A percentile compares a stretch with the other conserved stretches of the same genome.
These are phyloP conservation scores for Drosophila picticornis DNA, from an alignment of 2,888 invertebrate species.

Conservation along the genomic window DNA sequence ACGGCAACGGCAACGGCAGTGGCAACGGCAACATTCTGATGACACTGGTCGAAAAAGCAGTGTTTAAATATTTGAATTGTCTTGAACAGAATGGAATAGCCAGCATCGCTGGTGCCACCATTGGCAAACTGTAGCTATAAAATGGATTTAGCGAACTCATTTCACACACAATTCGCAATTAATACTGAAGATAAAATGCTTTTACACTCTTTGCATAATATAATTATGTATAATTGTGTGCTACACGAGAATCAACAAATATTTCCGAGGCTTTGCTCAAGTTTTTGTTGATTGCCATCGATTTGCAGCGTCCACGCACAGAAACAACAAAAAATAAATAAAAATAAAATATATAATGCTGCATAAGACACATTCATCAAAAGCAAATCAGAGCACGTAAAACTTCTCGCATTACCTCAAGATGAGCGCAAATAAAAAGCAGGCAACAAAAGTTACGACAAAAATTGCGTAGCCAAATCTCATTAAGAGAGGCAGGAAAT, in stretches of 20 bases:
- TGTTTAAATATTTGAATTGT: neutral
- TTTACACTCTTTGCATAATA: neutral
- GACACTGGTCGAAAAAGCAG: slow-evolving; percentile 21
- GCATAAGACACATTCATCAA: slow-evolving; percentile 61
- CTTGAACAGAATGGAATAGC: neutral
- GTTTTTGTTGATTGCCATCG: slow-evolving; percentile 33
- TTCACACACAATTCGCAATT: neutral
- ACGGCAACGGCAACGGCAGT: slow-evolving; percentile 8
- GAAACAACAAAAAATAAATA: neutral
- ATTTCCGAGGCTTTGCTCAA: neutral
- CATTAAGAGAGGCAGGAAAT: slow-evolving; percentile 67
- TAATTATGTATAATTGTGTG: neutral
- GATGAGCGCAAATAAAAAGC: slow-evolving; percentile 71
- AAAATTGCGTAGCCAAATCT: slow-evolving; percentile 63
- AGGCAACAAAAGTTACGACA: slow-evolving; percentile 47
- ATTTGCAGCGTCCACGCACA: slow-evolving; percentile 6
- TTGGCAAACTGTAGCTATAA: neutral
- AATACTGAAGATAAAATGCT: neutral
- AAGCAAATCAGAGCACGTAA: slow-evolving; percentile 77
- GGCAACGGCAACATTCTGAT: slow-evolving; percentile 24
- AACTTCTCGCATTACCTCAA: slow-evolving; percentile 77
- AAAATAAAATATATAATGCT: neutral
- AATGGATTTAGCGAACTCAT: neutral
- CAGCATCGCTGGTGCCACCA: neutral
- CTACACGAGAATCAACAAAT: neutral